A percentile compares a stretch with the other conserved stretches of the same genome.
phyloP scores from a whole-genome alignment of 2,888 invertebrate genomes.

The Chaitophorus viminalis region DNA sequence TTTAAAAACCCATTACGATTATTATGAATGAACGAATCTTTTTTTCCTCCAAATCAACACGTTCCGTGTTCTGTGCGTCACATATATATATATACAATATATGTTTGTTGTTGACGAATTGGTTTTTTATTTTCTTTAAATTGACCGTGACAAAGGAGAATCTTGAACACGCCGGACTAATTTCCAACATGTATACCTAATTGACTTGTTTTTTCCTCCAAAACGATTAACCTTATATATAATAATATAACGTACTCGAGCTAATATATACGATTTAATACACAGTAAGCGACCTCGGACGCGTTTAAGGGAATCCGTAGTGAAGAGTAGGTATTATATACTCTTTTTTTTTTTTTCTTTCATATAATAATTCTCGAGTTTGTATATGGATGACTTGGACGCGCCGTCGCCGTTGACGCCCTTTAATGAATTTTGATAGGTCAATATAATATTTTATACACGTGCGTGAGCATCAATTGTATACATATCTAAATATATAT shows the following conservation, averaged over 20 bases:
- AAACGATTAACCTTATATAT: slow-evolving; percentile 34
- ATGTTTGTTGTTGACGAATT: slow-evolving; percentile 4
- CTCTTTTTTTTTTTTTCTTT: slow-evolving; percentile 17
- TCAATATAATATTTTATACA: neutral
- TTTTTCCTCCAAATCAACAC: slow-evolving; percentile 14
- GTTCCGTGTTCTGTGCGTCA: neutral
- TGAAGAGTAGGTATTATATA: too few relatives aligned
- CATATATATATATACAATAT: neutral
- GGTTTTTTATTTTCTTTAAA: neutral
- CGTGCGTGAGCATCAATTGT: neutral
- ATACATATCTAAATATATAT: too few relatives aligned
- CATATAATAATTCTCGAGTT: neutral
- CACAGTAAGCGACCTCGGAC: slow-evolving; percentile 9
- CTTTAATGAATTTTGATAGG: neutral
- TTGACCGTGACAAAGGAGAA: slow-evolving; percentile 43
- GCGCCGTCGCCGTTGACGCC: neutral
- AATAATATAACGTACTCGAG: neutral
- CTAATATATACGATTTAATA: slow-evolving; percentile 1
- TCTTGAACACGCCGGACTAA: slow-evolving; percentile 16
- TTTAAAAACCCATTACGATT: slow-evolving; percentile 46
- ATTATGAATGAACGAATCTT: neutral
- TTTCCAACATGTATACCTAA: slow-evolving; percentile 25
- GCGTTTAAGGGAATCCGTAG: neutral
- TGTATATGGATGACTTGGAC: neutral
- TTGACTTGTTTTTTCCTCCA: slow-evolving; percentile 30